A percentile compares a stretch with the other conserved stretches of the same genome.
phyloP scores from a whole-genome alignment of 2,113 vertebrate genomes.

The Dicrurus megarhynchus region DNA sequence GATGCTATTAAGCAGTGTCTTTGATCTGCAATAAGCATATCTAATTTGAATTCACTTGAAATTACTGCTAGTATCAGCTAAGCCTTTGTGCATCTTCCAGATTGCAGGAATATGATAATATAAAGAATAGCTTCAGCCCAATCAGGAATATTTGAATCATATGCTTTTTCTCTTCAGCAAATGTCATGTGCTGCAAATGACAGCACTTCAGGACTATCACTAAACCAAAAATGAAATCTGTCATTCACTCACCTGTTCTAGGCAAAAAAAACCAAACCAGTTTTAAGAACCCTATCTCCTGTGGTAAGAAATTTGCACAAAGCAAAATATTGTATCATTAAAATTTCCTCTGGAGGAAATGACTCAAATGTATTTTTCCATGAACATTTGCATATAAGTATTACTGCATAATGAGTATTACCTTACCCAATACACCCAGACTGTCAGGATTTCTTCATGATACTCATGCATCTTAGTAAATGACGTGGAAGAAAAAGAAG shows the following conservation, averaged over 20 bases:
- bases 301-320: background rate
- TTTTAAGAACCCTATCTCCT: background rate
- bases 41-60: conserved; percentile 53
- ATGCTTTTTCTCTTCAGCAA: background rate
- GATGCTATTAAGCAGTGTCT: background rate
- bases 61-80: background rate
- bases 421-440: background rate
- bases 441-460: background rate
- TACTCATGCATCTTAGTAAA: background rate
- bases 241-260: background rate
- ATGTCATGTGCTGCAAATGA: background rate
- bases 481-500: background rate
- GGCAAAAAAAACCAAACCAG: background rate
- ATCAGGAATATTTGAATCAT: background rate
- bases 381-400: background rate
- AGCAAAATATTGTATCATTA: background rate
- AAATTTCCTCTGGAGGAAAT: background rate
- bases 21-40: conserved; percentile 36
- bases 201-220: background rate
- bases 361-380: background rate
- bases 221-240: background rate
- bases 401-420: background rate
- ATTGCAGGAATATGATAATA: background rate
- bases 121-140: background rate
- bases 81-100: background rate